Percentiles rank a stretch among this genome's conserved stretches.
Conservation (phyloP, 2,888 invertebrate species). For the Synergus itoensis region DNA sequence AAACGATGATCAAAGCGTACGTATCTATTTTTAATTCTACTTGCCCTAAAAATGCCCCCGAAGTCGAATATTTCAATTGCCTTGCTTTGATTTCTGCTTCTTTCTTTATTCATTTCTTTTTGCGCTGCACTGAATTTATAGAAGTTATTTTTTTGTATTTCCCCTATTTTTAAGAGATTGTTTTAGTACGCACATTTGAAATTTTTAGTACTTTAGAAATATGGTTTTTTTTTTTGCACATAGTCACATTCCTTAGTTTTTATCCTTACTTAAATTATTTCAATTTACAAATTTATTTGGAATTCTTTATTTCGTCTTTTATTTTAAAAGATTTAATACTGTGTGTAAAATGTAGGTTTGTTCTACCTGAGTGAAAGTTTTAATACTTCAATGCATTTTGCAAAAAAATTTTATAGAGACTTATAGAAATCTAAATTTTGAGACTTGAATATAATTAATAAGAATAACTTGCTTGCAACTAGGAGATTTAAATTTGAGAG, state of each 20-base stretch:
- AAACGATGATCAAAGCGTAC: constrained; percentile 97
- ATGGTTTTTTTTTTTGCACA: neutral
- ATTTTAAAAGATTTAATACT: neutral
- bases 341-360: neutral
- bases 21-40: constrained; percentile 79
- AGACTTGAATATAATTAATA: neutral
- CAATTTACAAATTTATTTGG: neutral
- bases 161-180: neutral
- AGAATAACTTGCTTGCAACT: neutral
- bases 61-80: constrained; percentile 41
- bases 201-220: neutral
- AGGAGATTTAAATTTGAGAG: neutral
- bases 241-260: neutral
- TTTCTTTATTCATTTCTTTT: constrained; percentile 4
- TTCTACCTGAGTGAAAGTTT: neutral
- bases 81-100: neutral
- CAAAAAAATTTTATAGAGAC: neutral
- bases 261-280: neutral
- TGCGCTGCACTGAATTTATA: neutral
- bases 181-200: neutral
- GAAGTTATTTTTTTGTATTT: neutral
- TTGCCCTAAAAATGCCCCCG: neutral
- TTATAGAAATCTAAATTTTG: neutral
- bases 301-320: neutral
- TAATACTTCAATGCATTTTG: neutral